Evolutionary conservation across 2,113 vertebrate genomes (phyloP).

Genomic region (Cephalopterus ornatus): DNA sequence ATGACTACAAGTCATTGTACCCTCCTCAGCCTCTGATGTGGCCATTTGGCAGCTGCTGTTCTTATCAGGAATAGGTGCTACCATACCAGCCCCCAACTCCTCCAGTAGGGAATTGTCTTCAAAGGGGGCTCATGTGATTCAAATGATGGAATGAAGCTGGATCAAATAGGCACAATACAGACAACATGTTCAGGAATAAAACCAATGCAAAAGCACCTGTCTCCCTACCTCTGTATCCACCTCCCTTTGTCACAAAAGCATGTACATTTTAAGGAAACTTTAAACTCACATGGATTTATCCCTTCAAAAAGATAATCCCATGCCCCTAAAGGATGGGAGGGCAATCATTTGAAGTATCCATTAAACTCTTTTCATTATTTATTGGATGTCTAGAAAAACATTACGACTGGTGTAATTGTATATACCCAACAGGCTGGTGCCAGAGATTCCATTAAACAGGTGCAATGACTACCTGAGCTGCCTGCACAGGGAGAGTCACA

Average conservation of each 20-base stretch:
- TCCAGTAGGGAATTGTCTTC: background rate
- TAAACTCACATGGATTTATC: background rate
- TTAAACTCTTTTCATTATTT: conserved; percentile 59
- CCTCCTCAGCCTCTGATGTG: background rate
- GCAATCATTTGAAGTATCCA: background rate
- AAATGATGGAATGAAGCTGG: background rate
- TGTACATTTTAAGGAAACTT: background rate
- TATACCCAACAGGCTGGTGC: conserved; percentile 15
- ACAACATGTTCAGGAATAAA: background rate
- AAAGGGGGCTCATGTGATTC: background rate
- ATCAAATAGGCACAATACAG: background rate
- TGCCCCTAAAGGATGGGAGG: background rate
- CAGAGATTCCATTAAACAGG: conserved; percentile 46
- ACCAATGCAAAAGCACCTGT: background rate
- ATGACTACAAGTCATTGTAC: background rate
- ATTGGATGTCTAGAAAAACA: conserved; percentile 44
- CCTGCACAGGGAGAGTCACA: background rate
- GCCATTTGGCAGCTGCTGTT: background rate
- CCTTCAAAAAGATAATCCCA: background rate
- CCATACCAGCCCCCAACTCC: background rate
- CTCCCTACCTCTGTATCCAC: background rate
- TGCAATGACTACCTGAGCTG: conserved; percentile 15
- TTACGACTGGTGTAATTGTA: conserved; percentile 40
- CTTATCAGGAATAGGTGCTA: background rate
- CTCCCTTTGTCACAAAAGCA: background rate